Evolutionary conservation across 2,113 vertebrate species (phyloP).

Genomic region (Empidonax traillii): DNA sequence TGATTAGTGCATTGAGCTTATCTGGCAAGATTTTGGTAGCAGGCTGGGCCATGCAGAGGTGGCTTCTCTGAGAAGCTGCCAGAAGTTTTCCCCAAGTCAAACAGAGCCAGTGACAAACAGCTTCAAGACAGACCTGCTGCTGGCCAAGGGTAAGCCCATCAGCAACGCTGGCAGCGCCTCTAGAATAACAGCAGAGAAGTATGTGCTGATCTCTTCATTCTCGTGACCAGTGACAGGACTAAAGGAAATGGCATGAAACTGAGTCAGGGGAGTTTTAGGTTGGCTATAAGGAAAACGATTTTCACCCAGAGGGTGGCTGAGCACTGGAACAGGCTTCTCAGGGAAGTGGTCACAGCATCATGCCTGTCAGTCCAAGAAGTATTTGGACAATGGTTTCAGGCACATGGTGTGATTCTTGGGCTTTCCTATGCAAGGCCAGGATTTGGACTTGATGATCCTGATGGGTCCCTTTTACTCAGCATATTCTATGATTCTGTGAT

Average conservation of each 20-base stretch:
- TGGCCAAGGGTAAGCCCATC: background rate
- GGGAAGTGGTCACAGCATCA: background rate
- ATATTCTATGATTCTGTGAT: background rate
- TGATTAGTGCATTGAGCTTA: background rate
- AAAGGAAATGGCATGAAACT: background rate
- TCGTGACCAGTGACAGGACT: background rate
- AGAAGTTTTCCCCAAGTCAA: background rate
- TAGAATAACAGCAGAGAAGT: background rate
- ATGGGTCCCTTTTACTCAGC: background rate
- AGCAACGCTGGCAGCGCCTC: rapidly evolving
- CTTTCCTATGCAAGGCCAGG: background rate
- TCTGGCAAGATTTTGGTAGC: background rate
- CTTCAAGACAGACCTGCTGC: background rate
- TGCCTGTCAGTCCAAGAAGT: background rate
- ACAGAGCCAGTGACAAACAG: background rate
- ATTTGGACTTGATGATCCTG: background rate
- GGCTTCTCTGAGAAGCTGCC: background rate
- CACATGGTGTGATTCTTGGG: background rate
- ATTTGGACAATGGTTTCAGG: background rate
- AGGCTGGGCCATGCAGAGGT: background rate
- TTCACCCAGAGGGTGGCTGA: background rate
- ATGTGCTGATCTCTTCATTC: background rate
- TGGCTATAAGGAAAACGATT: background rate
- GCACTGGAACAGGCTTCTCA: background rate
- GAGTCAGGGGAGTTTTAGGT: rapidly evolving